Conservation (phyloP, 2,113 vertebrate genomes). For the Uria aalge region DNA sequence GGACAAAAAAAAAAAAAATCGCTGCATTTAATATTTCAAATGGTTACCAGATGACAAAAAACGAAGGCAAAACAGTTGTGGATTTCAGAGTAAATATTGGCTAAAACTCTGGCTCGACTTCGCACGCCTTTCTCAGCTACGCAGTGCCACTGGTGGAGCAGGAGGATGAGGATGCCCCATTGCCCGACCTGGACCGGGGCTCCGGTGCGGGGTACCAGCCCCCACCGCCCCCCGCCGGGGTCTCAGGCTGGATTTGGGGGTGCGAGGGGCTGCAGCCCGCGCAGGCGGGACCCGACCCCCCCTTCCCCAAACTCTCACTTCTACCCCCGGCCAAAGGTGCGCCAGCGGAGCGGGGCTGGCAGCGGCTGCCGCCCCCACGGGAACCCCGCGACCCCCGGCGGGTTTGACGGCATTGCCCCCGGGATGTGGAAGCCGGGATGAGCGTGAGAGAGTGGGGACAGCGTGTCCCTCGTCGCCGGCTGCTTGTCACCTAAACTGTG, state of each 20-base stretch:
- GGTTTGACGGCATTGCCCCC: too few species aligned
- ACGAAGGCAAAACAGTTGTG: not conserved
- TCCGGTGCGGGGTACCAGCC: accelerated
- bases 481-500: not conserved
- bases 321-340: not conserved
- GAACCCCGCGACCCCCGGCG: too few species aligned
- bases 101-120: not conserved
- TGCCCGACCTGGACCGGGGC: too few species aligned
- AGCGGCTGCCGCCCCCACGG: not conserved
- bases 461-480: not conserved
- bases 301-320: accelerated
- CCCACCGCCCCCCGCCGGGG: accelerated
- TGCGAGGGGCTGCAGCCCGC: not conserved
- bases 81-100: conserved; percentile 19
- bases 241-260: not conserved
- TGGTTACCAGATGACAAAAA: conserved; percentile 32
- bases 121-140: not conserved
- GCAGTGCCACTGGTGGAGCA: not conserved
- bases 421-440: not conserved
- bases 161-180: not conserved
- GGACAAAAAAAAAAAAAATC: not conserved
- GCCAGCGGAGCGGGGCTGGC: not conserved
- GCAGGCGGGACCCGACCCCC: not conserved
- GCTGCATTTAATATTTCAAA: conserved; percentile 8
- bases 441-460: not conserved